Evolutionary conservation across 2,888 invertebrate species (phyloP).

Genomic region (Metalampra italica): DNA sequence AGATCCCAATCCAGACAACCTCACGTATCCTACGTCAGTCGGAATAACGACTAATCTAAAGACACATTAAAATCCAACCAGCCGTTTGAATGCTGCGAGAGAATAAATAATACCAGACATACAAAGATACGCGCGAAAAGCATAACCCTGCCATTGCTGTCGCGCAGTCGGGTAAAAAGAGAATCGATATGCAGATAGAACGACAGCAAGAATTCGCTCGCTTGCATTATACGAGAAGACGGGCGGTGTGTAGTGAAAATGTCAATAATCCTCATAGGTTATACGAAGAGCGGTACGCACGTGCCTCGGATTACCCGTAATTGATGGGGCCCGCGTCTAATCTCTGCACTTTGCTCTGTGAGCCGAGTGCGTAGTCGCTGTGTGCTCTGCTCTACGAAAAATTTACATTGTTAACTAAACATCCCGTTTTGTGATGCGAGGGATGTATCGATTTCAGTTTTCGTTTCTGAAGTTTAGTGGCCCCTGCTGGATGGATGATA

Average conservation of each 20-base stretch:
- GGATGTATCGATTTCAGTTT: neutral
- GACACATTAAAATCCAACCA: no score
- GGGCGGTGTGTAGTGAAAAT: constrained; percentile 44
- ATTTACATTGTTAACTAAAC: constrained; percentile 28
- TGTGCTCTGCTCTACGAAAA: constrained; percentile 17
- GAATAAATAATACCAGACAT: no score
- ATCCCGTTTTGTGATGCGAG: constrained; percentile 10
- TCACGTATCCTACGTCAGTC: no score
- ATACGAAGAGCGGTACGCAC: constrained; percentile 60
- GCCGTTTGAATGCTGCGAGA: no score
- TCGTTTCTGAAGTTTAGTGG: no score
- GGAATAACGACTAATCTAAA: no score
- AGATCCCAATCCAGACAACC: no score
- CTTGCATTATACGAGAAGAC: neutral
- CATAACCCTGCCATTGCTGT: no score
- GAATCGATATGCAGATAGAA: no score
- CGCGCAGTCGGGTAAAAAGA: no score
- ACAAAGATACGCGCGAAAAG: no score
- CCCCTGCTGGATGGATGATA: no score
- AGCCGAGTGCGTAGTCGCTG: constrained; percentile 16
- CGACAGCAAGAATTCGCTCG: neutral
- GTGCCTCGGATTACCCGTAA: constrained; percentile 70
- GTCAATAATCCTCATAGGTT: constrained; percentile 70
- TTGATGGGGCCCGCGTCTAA: constrained; percentile 71
- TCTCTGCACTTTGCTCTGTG: constrained; percentile 66